Evolutionary conservation across 2,797 vertebrate genomes (phyloP).

Genomic region (Cebuella pygmaea): DNA sequence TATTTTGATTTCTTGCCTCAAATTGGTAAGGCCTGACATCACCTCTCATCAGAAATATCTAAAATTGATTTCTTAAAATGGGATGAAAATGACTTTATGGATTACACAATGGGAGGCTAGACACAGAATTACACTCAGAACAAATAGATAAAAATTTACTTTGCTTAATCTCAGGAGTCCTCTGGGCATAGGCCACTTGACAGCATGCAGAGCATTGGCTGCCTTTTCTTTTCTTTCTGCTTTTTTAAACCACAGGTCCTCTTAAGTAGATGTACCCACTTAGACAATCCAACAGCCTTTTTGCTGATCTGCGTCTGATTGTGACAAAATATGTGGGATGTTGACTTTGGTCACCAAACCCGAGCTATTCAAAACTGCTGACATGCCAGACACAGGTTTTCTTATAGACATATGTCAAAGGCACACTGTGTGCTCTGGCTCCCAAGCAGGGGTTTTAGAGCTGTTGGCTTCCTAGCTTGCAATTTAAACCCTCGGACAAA

Average conservation of each 20-base stretch:
- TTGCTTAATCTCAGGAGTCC: slow-evolving; percentile 36
- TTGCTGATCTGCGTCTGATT: neutral
- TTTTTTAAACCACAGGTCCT: slow-evolving; percentile 4
- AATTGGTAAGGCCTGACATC: slow-evolving; percentile 63
- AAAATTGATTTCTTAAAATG: slow-evolving; percentile 78
- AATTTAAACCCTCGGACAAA: slow-evolving; percentile 68
- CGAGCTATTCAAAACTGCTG: slow-evolving; percentile 59
- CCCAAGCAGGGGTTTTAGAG: slow-evolving; percentile 40
- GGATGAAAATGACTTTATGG: slow-evolving; percentile 68
- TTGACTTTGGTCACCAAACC: slow-evolving; percentile 67
- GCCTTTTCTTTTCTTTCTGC: neutral
- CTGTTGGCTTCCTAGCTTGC: slow-evolving; percentile 54
- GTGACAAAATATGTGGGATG: slow-evolving; percentile 51
- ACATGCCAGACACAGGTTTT: neutral
- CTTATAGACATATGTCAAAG: slow-evolving; percentile 48
- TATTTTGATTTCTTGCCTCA: slow-evolving; percentile 69
- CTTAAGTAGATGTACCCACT: neutral
- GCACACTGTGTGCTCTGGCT: neutral
- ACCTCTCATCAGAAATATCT: slow-evolving; percentile 73
- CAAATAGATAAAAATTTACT: slow-evolving; percentile 64
- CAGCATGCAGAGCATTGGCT: neutral
- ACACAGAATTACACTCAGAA: slow-evolving; percentile 20
- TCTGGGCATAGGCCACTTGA: neutral
- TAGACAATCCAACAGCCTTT: neutral
- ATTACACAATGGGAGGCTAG: slow-evolving; percentile 51